Evolutionary conservation across 2,888 invertebrate species (phyloP).

Genomic region (Rhodophaea formosa): DNA sequence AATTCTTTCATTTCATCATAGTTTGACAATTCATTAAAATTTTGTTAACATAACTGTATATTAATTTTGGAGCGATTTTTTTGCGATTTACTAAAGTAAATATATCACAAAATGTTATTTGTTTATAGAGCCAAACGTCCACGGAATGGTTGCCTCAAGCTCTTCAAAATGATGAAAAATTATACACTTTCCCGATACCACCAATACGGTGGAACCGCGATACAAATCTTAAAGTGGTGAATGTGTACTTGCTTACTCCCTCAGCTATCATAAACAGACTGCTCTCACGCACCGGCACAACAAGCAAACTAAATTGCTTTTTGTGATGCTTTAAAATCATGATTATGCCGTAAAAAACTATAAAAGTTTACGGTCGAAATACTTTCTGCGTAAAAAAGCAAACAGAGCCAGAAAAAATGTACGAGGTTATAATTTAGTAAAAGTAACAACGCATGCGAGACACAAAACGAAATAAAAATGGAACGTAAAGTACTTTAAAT

Average conservation of each 20-base stretch:
- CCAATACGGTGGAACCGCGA: neutral
- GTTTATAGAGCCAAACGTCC: neutral
- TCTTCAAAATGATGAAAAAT: constrained; percentile 4
- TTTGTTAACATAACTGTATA: too few species aligned
- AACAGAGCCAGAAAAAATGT: constrained; percentile 21
- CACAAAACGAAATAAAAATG: constrained; percentile 21
- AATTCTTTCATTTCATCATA: too few species aligned
- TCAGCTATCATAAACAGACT: constrained; percentile 11
- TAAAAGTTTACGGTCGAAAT: constrained; percentile 31
- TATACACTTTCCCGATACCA: constrained; percentile 3
- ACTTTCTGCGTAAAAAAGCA: constrained; percentile 20
- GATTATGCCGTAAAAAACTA: constrained; percentile 30
- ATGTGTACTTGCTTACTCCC: neutral
- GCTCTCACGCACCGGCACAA: constrained; percentile 4
- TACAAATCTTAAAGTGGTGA: neutral
- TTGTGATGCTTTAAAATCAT: constrained; percentile 22
- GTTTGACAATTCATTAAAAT: too few species aligned
- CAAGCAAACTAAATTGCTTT: constrained; percentile 14
- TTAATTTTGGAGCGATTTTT: too few species aligned
- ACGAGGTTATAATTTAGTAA: constrained; percentile 25
- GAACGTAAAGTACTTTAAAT: constrained; percentile 23
- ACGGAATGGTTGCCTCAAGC: neutral
- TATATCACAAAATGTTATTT: neutral
- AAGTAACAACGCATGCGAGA: constrained; percentile 18
- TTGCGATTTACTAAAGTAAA: too few species aligned